Evolutionary conservation across 64 coral and sea anemone genomes (phyloP).

Genomic region (Pocillopora verrucosa): DNA sequence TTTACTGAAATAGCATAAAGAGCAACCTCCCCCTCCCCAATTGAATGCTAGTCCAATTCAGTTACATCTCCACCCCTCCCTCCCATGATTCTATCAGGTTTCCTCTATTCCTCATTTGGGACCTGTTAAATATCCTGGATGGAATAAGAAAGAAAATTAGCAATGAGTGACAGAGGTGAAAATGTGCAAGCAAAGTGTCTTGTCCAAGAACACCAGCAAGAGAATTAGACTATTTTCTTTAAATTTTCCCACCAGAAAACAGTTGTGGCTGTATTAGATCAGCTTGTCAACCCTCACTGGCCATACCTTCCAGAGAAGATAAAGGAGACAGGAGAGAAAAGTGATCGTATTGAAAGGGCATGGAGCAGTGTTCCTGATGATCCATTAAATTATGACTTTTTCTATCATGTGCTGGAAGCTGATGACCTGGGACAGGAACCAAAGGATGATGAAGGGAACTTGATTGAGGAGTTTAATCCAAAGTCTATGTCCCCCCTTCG

Average conservation of each 20-base stretch:
- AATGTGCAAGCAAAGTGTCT: too few species aligned
- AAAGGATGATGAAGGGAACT: slow-evolving; percentile 26
- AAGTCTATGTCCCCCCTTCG: slow-evolving; percentile 79
- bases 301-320: slow-evolving; percentile 87
- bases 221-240: neutral
- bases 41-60: too few species aligned
- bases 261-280: slow-evolving; percentile 80
- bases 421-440: slow-evolving; percentile 75
- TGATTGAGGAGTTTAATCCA: slow-evolving; percentile 52
- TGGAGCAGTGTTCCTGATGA: slow-evolving; percentile 95
- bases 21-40: too few species aligned
- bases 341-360: slow-evolving; percentile 65
- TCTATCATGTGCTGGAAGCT: slow-evolving; percentile 85
- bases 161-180: too few species aligned
- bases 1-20: too few species aligned
- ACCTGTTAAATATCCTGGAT: too few species aligned
- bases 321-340: slow-evolving; percentile 5
- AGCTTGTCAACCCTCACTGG: slow-evolving; percentile 89
- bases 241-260: slow-evolving; percentile 66
- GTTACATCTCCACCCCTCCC: too few species aligned
- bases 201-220: too few species aligned
- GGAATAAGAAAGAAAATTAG: too few species aligned
- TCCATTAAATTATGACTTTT: slow-evolving; percentile 86
- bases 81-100: too few species aligned
- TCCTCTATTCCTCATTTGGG: too few species aligned